Evolutionary conservation across 1,140 invertebrate species (phyloP), one percentile per base, ranked within the genome.

Genomic region (Callitettix versicolor): DNA sequence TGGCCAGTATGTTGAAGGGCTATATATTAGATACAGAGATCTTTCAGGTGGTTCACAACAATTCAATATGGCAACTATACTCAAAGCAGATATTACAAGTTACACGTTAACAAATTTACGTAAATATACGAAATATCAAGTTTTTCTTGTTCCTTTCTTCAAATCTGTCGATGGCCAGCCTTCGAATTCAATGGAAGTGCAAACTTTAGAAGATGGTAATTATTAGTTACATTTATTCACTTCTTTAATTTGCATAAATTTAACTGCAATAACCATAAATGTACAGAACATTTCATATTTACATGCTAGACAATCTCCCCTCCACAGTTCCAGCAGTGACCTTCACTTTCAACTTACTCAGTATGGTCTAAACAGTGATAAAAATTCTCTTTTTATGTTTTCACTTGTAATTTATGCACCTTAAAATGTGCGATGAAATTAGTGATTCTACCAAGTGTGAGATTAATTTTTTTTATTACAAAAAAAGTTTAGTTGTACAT

Each of bases 21-120:
- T 95, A 17, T 94, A 95, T 66, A 86, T 98, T 43, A 82, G 92
- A 56, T 98, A 93, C 68, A 82, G 91, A 55, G 84, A 90, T 64
- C 73, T 87, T 46, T 82, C 81, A 11, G 72, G 73, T 43, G 70
- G 74, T 47, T 77, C 69, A 34, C 74, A 76, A 0, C 79, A 82
- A 60, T 84, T 82, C 64, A 79, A 81, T 60, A 84, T 85, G 68
- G 71, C 84, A 5, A 85, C 81, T 0, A 81, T 85, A 0, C 68
- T 82, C 48, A 81, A 79, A 62, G 78, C 80, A 38, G 78, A 78
- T 1, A 76, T 79, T 1, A 81, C 80, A 3, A 78, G 72, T 18
- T 81, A 85, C 65, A 74, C 84, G 1, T 72, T 92, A 1, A 77
- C 76, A 3, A 84, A 84, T 63, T 71, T 95, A 17, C 79, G 82